phyloP scores from a whole-genome alignment of 2,888 invertebrate species.

The Ophion ventricosus region DNA sequence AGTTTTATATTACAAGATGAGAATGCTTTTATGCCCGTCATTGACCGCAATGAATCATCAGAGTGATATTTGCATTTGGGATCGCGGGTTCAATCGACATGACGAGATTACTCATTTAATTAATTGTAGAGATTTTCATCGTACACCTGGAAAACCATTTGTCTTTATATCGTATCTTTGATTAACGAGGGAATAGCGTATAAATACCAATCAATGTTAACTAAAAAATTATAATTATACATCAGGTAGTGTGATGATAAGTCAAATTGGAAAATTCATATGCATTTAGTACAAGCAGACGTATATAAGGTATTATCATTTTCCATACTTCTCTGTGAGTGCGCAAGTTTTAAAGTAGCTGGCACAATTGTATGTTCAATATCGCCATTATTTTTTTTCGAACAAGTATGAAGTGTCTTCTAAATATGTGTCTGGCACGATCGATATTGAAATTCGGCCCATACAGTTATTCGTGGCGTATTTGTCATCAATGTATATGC shows the following conservation, averaged over 20 bases:
- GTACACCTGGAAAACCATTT: not conserved
- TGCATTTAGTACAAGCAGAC: not conserved
- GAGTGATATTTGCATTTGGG: not conserved
- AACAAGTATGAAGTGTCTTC: not conserved
- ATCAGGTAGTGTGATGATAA: not conserved
- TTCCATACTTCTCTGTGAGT: no score
- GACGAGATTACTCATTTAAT: not conserved
- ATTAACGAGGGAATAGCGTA: not conserved
- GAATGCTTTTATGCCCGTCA: not conserved
- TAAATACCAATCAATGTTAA: not conserved
- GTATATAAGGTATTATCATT: no score
- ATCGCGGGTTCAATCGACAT: not conserved
- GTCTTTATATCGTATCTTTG: not conserved
- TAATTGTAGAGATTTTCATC: no score
- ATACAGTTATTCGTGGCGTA: not conserved
- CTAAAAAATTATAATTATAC: not conserved
- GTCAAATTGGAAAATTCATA: not conserved
- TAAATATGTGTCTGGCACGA: not conserved
- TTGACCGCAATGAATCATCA: not conserved
- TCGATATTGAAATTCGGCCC: not conserved
- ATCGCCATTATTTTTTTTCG: not conserved
- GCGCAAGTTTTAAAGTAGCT: no score
- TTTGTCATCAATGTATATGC: not conserved
- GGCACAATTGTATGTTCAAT: not conserved
- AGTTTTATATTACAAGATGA: not conserved